Evolutionary conservation across 2,888 invertebrate species (phyloP), one percentile per base, ranked within the genome.

Genomic region (Eustalomyia histrio): DNA sequence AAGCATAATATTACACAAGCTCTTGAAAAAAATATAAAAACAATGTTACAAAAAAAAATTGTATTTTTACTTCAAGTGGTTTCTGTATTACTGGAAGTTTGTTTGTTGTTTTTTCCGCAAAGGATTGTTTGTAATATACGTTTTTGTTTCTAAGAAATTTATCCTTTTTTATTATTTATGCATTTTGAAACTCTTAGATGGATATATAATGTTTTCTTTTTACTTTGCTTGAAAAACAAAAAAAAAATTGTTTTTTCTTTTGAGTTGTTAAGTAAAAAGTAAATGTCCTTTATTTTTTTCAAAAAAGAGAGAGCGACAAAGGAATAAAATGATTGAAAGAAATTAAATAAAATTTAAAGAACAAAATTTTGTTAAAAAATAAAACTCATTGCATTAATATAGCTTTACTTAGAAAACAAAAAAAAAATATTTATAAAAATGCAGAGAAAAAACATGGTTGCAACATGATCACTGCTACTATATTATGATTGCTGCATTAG

Each of bases 91-190:
- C 55, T 61, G 60, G 67, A 52, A 43, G 69, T 72, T 53, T 64
- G 24, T 68, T 52, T 83, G 58, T 80, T 84, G 78, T 82, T 85
- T 82, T 80, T 67, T 78, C 64, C 72, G 21, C 65, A 72, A 78
- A 78, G 78, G 72, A 78, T 79, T 63, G 72, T 72, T 72, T 74
- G 43, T 68, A 21, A 57, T 63, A 52, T 50, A 43, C 12, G 29
- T 14, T 14, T 39, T 47, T 47, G 4, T 47, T 16, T 64, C 58
- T 35, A 64, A 63, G 39, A 69, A 58, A 65, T 69, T n/a, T 78
- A 61, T 69, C 64, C 67, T 64, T 71, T 64, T 58, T 57, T 67
- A 39, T 58, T 69, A 68, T 79, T 74, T 74, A 69, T 64, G 57
- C 60, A 18, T 57, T 7, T 55, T 61, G 12, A 39, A 58, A 65